Conservation (phyloP, 1,140 invertebrate species). For the Subanguina moxae region DNA sequence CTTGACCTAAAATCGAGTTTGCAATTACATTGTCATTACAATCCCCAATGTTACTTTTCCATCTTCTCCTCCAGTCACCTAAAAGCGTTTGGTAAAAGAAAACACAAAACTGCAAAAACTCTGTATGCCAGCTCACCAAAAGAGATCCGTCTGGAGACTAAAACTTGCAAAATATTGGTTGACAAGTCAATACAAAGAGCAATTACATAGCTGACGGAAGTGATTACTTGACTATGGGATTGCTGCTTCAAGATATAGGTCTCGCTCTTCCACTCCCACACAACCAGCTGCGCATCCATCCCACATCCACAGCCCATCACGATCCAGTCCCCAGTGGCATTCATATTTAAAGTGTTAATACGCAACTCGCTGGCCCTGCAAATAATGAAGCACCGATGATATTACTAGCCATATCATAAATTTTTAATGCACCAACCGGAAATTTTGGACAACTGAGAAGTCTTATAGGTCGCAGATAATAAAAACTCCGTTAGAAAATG, state of each 20-base stretch:
- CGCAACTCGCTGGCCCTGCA: slow-evolving; percentile 18
- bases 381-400: neutral
- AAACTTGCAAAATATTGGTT: too few relatives aligned
- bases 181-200: too few relatives aligned
- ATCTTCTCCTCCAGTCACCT: slow-evolving; percentile 44
- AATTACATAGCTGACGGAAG: slow-evolving; percentile 7
- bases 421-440: slow-evolving; percentile 23
- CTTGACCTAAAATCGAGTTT: slow-evolving; percentile 27
- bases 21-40: neutral
- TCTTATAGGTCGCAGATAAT: slow-evolving; percentile 29
- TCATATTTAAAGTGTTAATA: slow-evolving; percentile 33
- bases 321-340: slow-evolving; percentile 32
- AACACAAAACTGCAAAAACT: too few relatives aligned
- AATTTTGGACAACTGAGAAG: slow-evolving; percentile 31
- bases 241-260: slow-evolving; percentile 47
- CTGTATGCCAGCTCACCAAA: neutral
- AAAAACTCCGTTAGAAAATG: slow-evolving; percentile 34
- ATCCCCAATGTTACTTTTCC: slow-evolving; percentile 28
- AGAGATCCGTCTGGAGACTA: slow-evolving; percentile 45
- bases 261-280: slow-evolving; percentile 49
- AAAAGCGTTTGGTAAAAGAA: too few relatives aligned
- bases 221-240: slow-evolving; percentile 42
- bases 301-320: slow-evolving; percentile 41
- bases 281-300: slow-evolving; percentile 30
- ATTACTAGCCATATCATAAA: neutral